Evolutionary conservation across 2,113 vertebrate genomes (phyloP).

Genomic region (Pangasianodon hypophthalmus): DNA sequence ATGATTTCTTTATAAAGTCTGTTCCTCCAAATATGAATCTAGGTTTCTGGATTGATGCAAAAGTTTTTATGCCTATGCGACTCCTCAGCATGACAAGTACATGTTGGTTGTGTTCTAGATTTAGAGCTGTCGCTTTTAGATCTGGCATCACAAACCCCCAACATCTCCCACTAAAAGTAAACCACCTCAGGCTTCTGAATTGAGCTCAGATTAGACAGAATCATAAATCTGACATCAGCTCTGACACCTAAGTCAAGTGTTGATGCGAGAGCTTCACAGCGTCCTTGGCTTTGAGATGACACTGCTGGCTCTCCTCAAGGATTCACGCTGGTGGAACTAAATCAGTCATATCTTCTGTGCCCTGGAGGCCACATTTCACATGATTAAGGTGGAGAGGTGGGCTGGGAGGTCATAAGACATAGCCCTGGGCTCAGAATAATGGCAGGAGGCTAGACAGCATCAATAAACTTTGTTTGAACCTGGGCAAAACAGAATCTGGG

Average conservation of each 20-base stretch:
- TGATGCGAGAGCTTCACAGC: conserved; percentile 22
- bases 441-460: conserved; percentile 8
- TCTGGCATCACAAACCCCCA: conserved; percentile 1
- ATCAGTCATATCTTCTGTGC: conserved; percentile 12
- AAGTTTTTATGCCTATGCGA: conserved; percentile 12
- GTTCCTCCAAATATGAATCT: neutral
- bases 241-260: conserved; percentile 37
- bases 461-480: conserved; percentile 12
- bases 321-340: conserved; percentile 20
- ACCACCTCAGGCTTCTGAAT: conserved; percentile 15
- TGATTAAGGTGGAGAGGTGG: conserved; percentile 10
- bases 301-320: neutral
- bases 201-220: conserved; percentile 31
- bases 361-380: conserved; percentile 20
- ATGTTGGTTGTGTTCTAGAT: conserved; percentile 23
- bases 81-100: conserved; percentile 17
- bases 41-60: neutral
- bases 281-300: conserved; percentile 35
- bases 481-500: neutral
- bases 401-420: conserved; percentile 9
- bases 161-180: neutral
- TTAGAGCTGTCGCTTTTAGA: conserved; percentile 19
- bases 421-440: conserved; percentile 19
- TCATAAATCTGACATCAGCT: conserved; percentile 38
- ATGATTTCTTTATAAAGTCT: neutral